phyloP scores from a whole-genome alignment of 2,888 invertebrate genomes.

The Aporophyla lueneburgensis region DNA sequence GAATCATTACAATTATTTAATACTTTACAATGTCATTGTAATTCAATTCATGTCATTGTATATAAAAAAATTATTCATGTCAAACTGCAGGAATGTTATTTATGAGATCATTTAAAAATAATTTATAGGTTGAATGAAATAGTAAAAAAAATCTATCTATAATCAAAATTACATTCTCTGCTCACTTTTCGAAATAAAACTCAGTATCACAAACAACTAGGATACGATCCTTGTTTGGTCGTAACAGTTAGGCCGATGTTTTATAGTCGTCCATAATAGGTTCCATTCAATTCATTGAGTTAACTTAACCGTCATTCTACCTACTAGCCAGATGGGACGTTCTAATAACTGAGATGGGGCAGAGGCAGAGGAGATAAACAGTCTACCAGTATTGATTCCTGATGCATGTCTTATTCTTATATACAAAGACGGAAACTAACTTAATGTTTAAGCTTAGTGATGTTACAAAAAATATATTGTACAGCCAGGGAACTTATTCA shows the following conservation, averaged over 20 bases:
- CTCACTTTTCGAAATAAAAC: not conserved
- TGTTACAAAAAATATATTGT: not conserved
- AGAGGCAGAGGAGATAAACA: not conserved
- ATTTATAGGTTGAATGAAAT: too few relatives aligned
- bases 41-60: too few relatives aligned
- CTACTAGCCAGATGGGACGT: conserved; percentile 52
- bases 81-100: too few relatives aligned
- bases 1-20: too few relatives aligned
- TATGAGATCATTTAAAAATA: too few relatives aligned
- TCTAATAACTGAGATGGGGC: conserved; percentile 31
- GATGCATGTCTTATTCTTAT: conserved; percentile 2
- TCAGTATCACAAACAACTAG: conserved; percentile 1
- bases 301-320: conserved; percentile 40
- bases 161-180: not conserved
- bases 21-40: too few relatives aligned
- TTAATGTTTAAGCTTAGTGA: not conserved
- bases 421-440: not conserved
- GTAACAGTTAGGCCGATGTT: conserved; percentile 47
- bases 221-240: conserved; percentile 23
- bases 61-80: too few relatives aligned
- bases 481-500: not conserved
- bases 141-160: not conserved
- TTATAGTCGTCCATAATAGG: conserved; percentile 41
- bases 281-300: conserved; percentile 37
- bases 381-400: not conserved